Conservation (phyloP, 2,797 vertebrate species). For the Sebastes kiyomatsui region DNA sequence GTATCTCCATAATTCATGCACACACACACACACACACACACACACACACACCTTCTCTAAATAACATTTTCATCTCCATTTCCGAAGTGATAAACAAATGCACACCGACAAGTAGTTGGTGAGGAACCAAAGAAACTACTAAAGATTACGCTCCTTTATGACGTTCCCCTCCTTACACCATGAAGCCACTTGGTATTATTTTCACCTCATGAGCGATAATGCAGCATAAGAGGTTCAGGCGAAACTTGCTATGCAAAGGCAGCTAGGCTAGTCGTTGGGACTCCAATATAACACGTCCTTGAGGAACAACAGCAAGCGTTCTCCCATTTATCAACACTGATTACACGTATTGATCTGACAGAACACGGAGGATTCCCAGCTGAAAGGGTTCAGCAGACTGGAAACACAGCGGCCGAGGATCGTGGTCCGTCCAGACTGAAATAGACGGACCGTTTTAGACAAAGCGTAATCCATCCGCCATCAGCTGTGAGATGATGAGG, state of each 20-base stretch:
- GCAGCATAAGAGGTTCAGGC: not conserved
- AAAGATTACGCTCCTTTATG: not conserved
- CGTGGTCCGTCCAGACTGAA: not conserved
- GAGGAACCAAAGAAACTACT: not conserved
- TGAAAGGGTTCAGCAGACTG: conserved; percentile 70
- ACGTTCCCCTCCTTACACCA: not conserved
- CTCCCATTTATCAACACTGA: conserved; percentile 84
- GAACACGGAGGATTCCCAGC: conserved; percentile 65
- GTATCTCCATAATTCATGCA: conserved; percentile 51
- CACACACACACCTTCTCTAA: not conserved
- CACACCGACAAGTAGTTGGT: not conserved
- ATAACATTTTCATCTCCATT: conserved; percentile 19
- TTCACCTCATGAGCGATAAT: not conserved
- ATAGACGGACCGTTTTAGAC: not conserved
- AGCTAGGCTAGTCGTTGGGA: not conserved
- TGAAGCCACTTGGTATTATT: too few relatives aligned
- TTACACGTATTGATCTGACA: conserved; percentile 85
- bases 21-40: not conserved
- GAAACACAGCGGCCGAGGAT: conserved; percentile 37
- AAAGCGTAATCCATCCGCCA: not conserved
- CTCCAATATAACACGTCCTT: conserved; percentile 65
- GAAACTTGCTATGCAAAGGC: not conserved
- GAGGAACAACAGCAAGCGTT: conserved; percentile 76
- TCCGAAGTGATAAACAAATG: conserved; percentile 10
- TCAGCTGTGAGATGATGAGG: not conserved